Conservation (phyloP, 2,797 vertebrate species). For the Geotrypetes seraphini region DNA sequence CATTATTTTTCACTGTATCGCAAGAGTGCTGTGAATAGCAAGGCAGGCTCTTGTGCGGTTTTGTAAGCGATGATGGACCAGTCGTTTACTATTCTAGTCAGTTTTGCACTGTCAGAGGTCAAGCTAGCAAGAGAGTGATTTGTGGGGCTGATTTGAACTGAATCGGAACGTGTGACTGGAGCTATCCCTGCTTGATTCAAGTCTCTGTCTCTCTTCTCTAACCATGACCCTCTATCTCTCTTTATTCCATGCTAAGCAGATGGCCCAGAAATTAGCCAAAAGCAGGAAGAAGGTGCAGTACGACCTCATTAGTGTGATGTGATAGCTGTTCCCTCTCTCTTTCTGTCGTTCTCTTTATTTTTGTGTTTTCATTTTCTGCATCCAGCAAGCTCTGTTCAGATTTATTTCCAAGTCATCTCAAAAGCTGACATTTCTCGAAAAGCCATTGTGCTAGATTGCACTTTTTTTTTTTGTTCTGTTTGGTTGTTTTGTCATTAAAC, state of each 20-base stretch:
- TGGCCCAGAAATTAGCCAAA: conserved; percentile 96
- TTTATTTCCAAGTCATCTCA: conserved; percentile 41
- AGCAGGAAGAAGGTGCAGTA: conserved; percentile 98
- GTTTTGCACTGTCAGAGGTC: too few relatives aligned
- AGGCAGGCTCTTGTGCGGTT: too few relatives aligned
- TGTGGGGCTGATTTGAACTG: too few relatives aligned
- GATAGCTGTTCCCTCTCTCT: conserved; percentile 53
- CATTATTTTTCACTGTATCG: too few relatives aligned
- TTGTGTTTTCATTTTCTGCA: conserved; percentile 65
- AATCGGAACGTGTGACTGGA: too few relatives aligned
- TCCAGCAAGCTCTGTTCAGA: conserved; percentile 62
- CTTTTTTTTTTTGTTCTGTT: conserved; percentile 29
- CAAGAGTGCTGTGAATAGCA: too few relatives aligned
- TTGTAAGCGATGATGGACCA: too few relatives aligned
- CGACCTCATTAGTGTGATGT: conserved; percentile 60
- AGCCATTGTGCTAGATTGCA: conserved; percentile 33
- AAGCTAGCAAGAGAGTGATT: too few relatives aligned
- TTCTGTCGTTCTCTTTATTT: conserved; percentile 37
- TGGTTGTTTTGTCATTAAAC: conserved; percentile 53
- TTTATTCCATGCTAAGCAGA: conserved; percentile 82
- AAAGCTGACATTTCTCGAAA: conserved; percentile 37
- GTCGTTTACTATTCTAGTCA: too few relatives aligned
- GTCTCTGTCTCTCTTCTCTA: conserved; percentile 57
- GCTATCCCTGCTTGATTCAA: conserved; percentile 36
- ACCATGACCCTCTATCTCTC: conserved; percentile 71